phyloP scores from a whole-genome alignment of 2,888 invertebrate species.

The Apamea crenata region DNA sequence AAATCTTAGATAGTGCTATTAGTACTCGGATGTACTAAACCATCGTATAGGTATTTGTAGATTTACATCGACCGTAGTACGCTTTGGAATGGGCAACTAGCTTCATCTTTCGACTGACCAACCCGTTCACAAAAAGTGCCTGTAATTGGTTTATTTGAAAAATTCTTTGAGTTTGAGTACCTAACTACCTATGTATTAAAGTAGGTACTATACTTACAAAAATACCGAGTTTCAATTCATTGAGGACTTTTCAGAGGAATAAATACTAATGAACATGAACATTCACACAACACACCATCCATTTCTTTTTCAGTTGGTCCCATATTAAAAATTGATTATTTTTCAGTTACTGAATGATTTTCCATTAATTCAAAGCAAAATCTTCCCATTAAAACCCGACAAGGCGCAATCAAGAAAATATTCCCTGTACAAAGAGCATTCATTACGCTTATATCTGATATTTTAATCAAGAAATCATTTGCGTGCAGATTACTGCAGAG shows the following conservation, averaged over 20 bases:
- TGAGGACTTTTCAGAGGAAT: background rate
- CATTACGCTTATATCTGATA: background rate
- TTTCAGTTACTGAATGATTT: background rate
- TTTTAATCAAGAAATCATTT: slow-evolving; percentile 29
- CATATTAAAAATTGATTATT: too few relatives aligned
- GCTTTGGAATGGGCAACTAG: too few relatives aligned
- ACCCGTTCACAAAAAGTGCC: too few relatives aligned
- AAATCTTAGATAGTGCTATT: slow-evolving; percentile 14
- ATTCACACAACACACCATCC: background rate
- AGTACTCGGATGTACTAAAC: background rate
- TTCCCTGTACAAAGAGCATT: background rate
- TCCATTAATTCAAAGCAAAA: background rate
- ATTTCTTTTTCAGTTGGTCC: background rate
- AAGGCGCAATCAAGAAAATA: slow-evolving; percentile 1
- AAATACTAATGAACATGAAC: background rate
- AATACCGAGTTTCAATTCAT: background rate
- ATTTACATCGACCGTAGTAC: background rate
- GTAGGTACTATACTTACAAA: background rate
- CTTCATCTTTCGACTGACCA: too few relatives aligned
- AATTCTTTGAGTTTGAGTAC: too few relatives aligned
- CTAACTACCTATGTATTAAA: too few relatives aligned
- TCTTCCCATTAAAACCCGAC: background rate
- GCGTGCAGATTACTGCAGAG: slow-evolving; percentile 25
- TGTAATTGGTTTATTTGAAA: too few relatives aligned
- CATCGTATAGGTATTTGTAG: background rate